Conservation (phyloP, 2,797 vertebrate species). For the Alauda arvensis region DNA sequence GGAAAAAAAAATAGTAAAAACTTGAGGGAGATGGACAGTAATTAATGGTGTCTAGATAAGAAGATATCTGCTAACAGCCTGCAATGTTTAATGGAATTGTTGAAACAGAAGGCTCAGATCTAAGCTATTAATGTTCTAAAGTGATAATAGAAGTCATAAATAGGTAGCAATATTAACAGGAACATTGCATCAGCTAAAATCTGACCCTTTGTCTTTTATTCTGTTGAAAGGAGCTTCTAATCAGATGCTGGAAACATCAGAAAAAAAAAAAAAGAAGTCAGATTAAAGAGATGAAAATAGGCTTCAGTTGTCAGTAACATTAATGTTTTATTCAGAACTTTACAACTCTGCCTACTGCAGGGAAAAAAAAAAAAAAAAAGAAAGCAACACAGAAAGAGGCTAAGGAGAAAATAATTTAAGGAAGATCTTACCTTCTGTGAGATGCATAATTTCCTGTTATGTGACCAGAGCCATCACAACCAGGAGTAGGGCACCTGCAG, state of each 20-base stretch:
- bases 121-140: conserved; percentile 60
- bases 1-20: conserved; percentile 6
- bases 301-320: conserved; percentile 27
- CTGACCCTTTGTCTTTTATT: conserved; percentile 60
- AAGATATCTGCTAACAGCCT: conserved; percentile 56
- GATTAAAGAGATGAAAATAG: conserved; percentile 57
- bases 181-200: conserved; percentile 62
- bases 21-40: conserved; percentile 60
- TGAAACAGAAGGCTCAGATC: conserved; percentile 58
- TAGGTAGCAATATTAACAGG: conserved; percentile 65
- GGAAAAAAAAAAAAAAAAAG: neutral
- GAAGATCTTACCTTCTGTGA: conserved; percentile 86
- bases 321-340: conserved; percentile 35
- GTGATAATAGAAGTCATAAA: conserved; percentile 69
- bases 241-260: conserved; percentile 50
- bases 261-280: conserved; percentile 43
- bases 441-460: conserved; percentile 98
- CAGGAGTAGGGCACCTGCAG: conserved; percentile 92
- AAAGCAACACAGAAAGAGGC: neutral
- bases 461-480: conserved; percentile 96
- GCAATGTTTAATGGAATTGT: conserved; percentile 58
- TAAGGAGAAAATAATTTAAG: conserved; percentile 3
- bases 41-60: conserved; percentile 66
- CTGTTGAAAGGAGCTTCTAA: conserved; percentile 38
- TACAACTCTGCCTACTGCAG: conserved; percentile 32